phyloP scores from a whole-genome alignment of 2,113 vertebrate species.

The Saguinus imperator region DNA sequence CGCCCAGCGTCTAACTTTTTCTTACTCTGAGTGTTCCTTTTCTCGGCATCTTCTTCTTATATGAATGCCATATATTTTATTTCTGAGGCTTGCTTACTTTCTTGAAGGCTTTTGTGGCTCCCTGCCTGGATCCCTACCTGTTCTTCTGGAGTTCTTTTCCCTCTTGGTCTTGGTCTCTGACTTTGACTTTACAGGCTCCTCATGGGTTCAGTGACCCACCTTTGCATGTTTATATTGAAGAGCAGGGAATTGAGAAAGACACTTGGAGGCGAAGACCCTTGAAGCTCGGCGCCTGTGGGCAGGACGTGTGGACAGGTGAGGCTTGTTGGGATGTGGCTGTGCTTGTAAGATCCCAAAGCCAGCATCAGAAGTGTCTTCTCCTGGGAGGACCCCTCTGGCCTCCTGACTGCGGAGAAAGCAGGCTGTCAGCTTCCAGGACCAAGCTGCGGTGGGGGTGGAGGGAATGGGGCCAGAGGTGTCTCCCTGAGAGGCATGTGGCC shows the following conservation, averaged over 20 bases:
- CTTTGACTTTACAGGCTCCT: neutral
- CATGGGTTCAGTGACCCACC: accelerated
- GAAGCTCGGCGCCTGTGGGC: accelerated
- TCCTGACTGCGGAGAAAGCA: neutral
- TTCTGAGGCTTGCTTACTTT: neutral
- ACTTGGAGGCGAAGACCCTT: no score
- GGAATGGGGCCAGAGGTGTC: accelerated
- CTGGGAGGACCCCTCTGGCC: neutral
- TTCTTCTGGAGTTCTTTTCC: neutral
- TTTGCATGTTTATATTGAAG: neutral
- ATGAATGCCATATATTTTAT: neutral
- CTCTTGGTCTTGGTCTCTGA: neutral
- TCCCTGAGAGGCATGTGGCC: neutral
- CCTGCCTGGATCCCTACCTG: neutral
- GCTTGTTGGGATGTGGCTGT: neutral
- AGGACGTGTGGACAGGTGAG: neutral
- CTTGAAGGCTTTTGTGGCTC: neutral
- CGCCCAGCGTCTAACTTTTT: neutral
- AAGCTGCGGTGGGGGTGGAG: accelerated
- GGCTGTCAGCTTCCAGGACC: neutral
- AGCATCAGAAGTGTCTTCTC: neutral
- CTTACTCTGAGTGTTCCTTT: neutral
- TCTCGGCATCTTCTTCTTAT: neutral
- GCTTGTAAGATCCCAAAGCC: neutral
- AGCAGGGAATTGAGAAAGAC: neutral